These are phyloP conservation scores for Orchestia grillus DNA, from an alignment of 1,140 invertebrate genomes.

Conservation along the genomic window DNA sequence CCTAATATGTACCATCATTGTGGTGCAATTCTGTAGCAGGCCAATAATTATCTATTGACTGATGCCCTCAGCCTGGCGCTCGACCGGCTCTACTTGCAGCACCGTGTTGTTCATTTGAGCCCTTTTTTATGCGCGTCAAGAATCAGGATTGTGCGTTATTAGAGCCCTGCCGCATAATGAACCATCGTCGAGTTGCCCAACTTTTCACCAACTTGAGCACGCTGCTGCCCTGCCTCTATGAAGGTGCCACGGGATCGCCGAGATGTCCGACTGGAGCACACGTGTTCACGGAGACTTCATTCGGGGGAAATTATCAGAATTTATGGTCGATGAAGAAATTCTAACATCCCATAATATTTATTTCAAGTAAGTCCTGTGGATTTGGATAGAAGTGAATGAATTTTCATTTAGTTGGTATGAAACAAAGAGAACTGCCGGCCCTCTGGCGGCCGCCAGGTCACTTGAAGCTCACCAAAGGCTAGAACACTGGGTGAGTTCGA, in stretches of 20 bases:
- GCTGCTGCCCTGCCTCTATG: background rate
- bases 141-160: background rate
- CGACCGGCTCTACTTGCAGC: too few relatives aligned
- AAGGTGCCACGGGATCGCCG: background rate
- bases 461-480: background rate
- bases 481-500: background rate
- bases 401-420: background rate
- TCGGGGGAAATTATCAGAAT: background rate
- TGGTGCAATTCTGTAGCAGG: too few relatives aligned
- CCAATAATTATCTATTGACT: too few relatives aligned
- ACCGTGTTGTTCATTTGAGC: background rate
- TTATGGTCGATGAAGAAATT: background rate
- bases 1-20: too few relatives aligned
- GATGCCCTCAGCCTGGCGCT: too few relatives aligned
- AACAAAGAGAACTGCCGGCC: background rate
- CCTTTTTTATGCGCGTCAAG: background rate
- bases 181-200: conserved; percentile 3
- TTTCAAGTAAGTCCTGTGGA: background rate
- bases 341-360: background rate
- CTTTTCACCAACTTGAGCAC: conserved; percentile 21
- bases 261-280: background rate
- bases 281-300: background rate
- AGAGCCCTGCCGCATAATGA: background rate
- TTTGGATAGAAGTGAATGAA: background rate
- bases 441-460: background rate